phyloP scores from a whole-genome alignment of 2,797 vertebrate genomes.

The Takifugu ocellatus region DNA sequence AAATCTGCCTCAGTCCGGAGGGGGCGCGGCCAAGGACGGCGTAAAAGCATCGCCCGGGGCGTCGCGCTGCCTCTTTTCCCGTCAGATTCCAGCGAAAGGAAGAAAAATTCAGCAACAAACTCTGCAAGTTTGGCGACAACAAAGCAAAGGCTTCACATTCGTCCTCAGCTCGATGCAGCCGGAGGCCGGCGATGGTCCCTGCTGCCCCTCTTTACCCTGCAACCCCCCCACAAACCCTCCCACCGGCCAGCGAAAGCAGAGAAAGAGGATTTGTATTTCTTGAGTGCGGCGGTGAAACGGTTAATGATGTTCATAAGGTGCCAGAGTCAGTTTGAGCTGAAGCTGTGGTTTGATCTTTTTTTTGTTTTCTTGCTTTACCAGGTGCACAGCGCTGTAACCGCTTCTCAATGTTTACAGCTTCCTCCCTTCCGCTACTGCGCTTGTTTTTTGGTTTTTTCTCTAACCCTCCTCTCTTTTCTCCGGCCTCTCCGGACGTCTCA shows the following conservation, averaged over 20 bases:
- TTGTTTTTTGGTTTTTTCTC: slow-evolving; percentile 48
- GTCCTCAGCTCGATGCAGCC: no score
- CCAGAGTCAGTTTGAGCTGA: slow-evolving; percentile 70
- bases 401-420: slow-evolving; percentile 83
- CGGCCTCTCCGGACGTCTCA: slow-evolving; percentile 6
- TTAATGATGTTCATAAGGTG: slow-evolving; percentile 68
- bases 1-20: slow-evolving; percentile 53
- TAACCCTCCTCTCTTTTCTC: slow-evolving; percentile 20
- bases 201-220: no score
- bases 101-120: no score
- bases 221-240: slow-evolving; percentile 8
- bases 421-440: slow-evolving; percentile 75
- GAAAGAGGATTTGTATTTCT: slow-evolving; percentile 31
- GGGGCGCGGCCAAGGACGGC: slow-evolving; percentile 19
- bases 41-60: slow-evolving; percentile 42
- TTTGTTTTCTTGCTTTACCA: slow-evolving; percentile 66
- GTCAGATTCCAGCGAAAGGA: no score
- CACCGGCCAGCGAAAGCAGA: background rate
- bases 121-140: no score
- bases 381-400: slow-evolving; percentile 83
- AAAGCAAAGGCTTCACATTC: no score
- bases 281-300: slow-evolving; percentile 61
- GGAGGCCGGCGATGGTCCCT: no score
- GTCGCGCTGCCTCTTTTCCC: slow-evolving; percentile 41
- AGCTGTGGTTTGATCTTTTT: slow-evolving; percentile 41